Percentiles rank a stretch among this genome's conserved stretches.
These are phyloP conservation scores for Pluvialis apricaria DNA, from an alignment of 2,113 vertebrate genomes.

Conservation along the genomic window DNA sequence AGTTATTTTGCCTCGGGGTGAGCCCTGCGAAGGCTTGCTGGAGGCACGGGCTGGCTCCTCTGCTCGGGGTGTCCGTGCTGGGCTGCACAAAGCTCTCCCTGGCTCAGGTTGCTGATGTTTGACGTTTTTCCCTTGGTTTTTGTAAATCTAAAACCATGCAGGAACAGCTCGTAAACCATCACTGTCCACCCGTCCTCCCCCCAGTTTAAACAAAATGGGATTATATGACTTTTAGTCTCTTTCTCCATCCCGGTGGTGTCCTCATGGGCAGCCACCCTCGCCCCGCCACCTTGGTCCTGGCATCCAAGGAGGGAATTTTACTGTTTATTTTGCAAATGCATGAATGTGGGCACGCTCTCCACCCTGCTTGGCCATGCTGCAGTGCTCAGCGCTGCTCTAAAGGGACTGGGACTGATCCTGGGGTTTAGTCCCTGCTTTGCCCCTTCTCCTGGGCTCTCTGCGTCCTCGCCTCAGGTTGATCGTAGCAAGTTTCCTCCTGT, in stretches of 20 bases:
- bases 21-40: neutral
- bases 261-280: neutral
- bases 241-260: neutral
- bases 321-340: neutral
- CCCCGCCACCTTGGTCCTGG: neutral
- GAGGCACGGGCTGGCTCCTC: neutral
- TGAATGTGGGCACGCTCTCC: accelerated
- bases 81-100: neutral
- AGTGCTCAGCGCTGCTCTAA: neutral
- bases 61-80: neutral
- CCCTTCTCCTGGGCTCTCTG: neutral
- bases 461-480: accelerated
- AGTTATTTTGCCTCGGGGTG: neutral
- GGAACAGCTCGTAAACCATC: neutral
- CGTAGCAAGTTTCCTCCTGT: neutral
- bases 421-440: neutral
- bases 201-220: accelerated
- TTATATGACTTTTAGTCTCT: too few relatives aligned
- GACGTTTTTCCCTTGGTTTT: neutral
- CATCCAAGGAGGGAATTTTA: neutral
- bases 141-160: accelerated
- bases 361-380: accelerated
- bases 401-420: neutral
- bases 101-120: accelerated
- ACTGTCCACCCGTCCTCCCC: accelerated